Evolutionary conservation across 1,140 invertebrate genomes (phyloP).

Genomic region (Lethrus apterus): DNA sequence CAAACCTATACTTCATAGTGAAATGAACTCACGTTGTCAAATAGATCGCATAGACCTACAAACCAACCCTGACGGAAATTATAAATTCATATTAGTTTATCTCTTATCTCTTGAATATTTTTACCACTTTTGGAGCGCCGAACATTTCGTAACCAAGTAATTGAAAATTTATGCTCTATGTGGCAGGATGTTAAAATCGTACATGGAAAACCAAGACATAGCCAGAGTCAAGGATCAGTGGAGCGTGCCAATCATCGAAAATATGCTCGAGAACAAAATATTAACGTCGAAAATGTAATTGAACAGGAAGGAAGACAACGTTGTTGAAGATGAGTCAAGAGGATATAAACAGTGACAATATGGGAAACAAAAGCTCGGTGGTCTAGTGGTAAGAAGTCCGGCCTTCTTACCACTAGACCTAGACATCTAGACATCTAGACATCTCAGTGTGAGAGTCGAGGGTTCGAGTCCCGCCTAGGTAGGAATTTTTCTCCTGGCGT

Average conservation of each 20-base stretch:
- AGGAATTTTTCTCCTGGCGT: too few species aligned
- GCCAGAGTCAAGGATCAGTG: conserved; percentile 27
- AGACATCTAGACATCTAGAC: too few species aligned
- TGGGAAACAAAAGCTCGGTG: too few species aligned
- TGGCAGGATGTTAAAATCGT: conserved; percentile 36
- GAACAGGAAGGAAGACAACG: too few species aligned
- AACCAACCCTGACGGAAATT: conserved; percentile 8
- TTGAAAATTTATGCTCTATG: conserved; percentile 29
- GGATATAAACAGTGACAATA: too few species aligned
- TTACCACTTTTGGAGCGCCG: conserved; percentile 39
- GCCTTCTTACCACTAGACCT: too few species aligned
- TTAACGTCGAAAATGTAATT: too few species aligned
- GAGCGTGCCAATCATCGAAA: conserved; percentile 34
- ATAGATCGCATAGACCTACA: conserved; percentile 1
- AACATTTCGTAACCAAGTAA: conserved; percentile 36
- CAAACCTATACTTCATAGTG: conserved; percentile 1
- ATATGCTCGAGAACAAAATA: too few species aligned
- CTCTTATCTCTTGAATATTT: conserved; percentile 32
- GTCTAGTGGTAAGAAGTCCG: too few species aligned
- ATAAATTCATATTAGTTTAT: conserved; percentile 6
- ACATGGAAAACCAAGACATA: conserved; percentile 34
- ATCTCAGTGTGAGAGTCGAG: too few species aligned
- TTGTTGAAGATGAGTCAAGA: too few species aligned
- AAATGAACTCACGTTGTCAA: conserved; percentile 6
- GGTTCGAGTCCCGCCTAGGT: too few species aligned